These are phyloP conservation scores for Microplitis deprimator DNA, from an alignment of 2,888 invertebrate species.

Conservation along the genomic window DNA sequence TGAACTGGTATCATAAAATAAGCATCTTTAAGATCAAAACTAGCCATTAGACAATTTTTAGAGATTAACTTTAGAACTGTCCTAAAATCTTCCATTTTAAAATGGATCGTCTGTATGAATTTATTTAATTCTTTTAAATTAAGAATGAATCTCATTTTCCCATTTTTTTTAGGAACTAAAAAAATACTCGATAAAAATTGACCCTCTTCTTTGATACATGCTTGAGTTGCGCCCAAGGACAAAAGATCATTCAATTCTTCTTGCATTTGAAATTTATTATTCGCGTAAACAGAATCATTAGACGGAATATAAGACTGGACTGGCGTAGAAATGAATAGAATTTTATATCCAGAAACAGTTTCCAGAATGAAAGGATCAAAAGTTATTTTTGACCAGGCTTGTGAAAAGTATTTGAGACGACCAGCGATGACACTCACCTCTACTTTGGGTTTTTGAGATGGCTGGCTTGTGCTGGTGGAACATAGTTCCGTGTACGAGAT, in stretches of 20 bases:
- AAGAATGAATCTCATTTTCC: conserved; percentile 36
- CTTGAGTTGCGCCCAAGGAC: conserved; percentile 26
- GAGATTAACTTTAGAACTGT: conserved; percentile 43
- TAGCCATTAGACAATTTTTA: conserved; percentile 37
- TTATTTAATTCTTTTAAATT: conserved; percentile 22
- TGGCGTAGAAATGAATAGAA: no score
- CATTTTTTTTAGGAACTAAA: conserved; percentile 38
- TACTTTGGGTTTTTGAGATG: no score
- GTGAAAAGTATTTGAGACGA: no score
- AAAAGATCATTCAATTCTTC: conserved; percentile 21
- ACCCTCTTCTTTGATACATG: conserved; percentile 27
- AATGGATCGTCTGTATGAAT: conserved; percentile 37
- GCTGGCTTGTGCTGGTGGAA: no score
- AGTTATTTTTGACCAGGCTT: no score
- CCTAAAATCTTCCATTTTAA: conserved; percentile 50
- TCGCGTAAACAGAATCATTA: conserved; percentile 21
- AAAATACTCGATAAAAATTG: conserved; percentile 41
- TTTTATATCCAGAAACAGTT: no score
- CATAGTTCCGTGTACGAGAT: no score
- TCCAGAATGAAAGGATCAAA: no score
- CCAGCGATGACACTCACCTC: no score
- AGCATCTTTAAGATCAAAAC: conserved; percentile 40
- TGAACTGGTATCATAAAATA: conserved; percentile 43
- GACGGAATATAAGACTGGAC: background rate
- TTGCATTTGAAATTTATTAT: conserved; percentile 22